phyloP scores from a whole-genome alignment of 2,113 vertebrate genomes.

The Desmodus rotundus region DNA sequence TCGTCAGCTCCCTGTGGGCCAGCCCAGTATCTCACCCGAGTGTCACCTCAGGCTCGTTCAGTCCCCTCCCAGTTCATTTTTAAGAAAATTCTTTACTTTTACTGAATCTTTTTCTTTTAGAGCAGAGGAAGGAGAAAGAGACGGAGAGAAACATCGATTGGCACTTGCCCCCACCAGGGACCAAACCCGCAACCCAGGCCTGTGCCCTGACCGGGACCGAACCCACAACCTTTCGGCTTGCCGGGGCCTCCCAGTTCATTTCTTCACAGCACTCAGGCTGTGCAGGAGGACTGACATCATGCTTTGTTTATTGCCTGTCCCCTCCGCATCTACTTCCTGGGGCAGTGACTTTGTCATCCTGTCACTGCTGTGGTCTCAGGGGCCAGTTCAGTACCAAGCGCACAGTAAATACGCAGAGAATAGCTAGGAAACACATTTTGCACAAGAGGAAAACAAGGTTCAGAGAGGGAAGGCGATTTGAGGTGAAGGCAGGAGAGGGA shows the following conservation, averaged over 20 bases:
- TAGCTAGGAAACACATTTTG: neutral
- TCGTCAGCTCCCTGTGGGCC: neutral
- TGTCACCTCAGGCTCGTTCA: fast-evolving
- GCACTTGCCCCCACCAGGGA: too few relatives aligned
- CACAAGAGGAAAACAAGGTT: neutral
- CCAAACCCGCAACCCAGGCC: too few relatives aligned
- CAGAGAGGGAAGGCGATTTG: neutral
- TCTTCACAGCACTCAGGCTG: neutral
- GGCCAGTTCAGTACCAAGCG: neutral
- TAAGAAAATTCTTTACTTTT: neutral
- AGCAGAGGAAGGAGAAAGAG: too few relatives aligned
- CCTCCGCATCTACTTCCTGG: neutral
- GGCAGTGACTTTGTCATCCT: neutral
- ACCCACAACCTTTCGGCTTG: too few relatives aligned
- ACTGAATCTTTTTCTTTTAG: too few relatives aligned
- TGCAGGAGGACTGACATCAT: fast-evolving
- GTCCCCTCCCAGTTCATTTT: neutral
- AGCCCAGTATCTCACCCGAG: neutral
- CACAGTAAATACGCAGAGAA: neutral
- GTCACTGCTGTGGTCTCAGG: neutral
- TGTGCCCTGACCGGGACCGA: too few relatives aligned
- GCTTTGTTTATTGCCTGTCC: neutral
- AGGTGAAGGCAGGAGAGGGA: neutral
- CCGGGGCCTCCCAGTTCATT: neutral
- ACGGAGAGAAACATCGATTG: too few relatives aligned